These are phyloP conservation scores for Dysmachus trigonus DNA, from an alignment of 2,888 invertebrate species.

Conservation along the genomic window DNA sequence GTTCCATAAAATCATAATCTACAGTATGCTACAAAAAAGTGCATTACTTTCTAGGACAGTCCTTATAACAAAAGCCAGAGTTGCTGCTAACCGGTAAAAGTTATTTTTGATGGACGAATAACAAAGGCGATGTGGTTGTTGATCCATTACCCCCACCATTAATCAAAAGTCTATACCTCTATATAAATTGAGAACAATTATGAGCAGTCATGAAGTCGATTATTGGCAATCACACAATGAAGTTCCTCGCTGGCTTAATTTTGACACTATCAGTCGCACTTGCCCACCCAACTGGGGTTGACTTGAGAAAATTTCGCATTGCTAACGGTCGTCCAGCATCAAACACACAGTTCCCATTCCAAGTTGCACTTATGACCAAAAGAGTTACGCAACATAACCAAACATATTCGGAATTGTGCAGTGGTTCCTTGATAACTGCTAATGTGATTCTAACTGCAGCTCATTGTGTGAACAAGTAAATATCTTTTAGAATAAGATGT, in stretches of 20 bases:
- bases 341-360: neutral
- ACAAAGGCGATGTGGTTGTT: slow-evolving; percentile 62
- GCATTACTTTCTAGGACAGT: too few relatives aligned
- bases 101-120: slow-evolving; percentile 58
- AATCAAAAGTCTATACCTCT: too few relatives aligned
- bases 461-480: slow-evolving; percentile 37
- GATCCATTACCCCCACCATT: too few relatives aligned
- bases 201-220: neutral
- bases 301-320: neutral
- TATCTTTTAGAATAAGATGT: neutral
- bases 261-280: neutral
- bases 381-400: neutral
- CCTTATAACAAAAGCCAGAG: neutral
- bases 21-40: too few relatives aligned
- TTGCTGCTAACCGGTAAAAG: slow-evolving; percentile 56
- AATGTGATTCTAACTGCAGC: slow-evolving; percentile 41
- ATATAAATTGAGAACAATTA: neutral
- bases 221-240: neutral
- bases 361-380: neutral
- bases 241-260: neutral
- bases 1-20: too few relatives aligned
- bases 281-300: neutral
- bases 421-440: slow-evolving; percentile 40
- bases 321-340: neutral
- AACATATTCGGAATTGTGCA: slow-evolving; percentile 17